A percentile compares a stretch with the other conserved stretches of the same genome.
Conservation (phyloP, 2,888 invertebrate species). For the Podabrus alpinus region DNA sequence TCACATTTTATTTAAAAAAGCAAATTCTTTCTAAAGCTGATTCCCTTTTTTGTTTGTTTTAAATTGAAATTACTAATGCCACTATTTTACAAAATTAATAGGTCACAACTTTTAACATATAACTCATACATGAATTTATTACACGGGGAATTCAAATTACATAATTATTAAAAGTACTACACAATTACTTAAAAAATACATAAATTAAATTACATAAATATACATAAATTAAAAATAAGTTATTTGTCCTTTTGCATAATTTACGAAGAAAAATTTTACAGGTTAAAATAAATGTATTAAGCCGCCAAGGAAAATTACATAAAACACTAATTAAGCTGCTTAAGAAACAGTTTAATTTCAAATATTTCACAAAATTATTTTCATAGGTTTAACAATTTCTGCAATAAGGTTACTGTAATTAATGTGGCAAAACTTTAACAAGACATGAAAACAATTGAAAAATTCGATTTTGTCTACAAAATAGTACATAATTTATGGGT, state of each 20-base stretch:
- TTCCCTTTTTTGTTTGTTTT: not conserved
- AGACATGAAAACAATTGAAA: no score
- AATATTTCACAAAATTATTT: not conserved
- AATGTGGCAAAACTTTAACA: no score
- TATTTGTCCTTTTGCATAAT: not conserved
- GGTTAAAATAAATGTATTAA: not conserved
- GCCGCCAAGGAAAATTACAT: not conserved
- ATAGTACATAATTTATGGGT: no score
- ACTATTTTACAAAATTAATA: not conserved
- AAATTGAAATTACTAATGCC: not conserved
- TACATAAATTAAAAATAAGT: no score
- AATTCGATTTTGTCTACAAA: no score
- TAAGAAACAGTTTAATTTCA: not conserved
- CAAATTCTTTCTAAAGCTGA: not conserved
- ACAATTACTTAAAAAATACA: no score
- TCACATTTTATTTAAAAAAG: constrained; percentile 40
- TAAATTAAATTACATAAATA: no score
- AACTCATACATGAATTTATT: no score
- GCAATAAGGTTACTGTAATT: no score
- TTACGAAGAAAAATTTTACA: not conserved
- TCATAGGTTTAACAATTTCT: not conserved
- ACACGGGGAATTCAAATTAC: no score
- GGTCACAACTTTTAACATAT: not conserved
- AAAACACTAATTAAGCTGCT: not conserved
- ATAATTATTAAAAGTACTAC: no score